These are phyloP conservation scores for Puntigrus tetrazona DNA, from an alignment of 2,113 vertebrate species.

Conservation along the genomic window DNA sequence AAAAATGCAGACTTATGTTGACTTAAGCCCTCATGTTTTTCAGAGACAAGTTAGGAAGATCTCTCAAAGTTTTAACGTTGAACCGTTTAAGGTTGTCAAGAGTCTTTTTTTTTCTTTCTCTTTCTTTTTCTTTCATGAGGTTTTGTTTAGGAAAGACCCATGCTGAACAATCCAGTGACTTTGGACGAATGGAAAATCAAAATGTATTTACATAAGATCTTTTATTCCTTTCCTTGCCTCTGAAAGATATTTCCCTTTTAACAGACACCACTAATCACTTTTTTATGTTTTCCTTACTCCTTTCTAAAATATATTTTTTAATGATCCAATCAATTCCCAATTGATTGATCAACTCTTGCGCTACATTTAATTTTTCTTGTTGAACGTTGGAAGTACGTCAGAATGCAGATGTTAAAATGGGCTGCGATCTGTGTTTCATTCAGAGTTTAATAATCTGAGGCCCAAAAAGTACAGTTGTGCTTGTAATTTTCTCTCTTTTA, in stretches of 20 bases:
- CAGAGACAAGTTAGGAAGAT: neutral
- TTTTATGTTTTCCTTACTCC: neutral
- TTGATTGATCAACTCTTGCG: neutral
- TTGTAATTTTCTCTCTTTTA: too few relatives aligned
- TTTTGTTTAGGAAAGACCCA: neutral
- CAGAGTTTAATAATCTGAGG: neutral
- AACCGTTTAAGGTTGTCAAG: neutral
- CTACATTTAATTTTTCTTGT: neutral
- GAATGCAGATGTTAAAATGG: neutral
- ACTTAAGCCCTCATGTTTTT: neutral
- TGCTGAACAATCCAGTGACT: neutral
- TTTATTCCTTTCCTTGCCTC: neutral
- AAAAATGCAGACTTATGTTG: conserved; percentile 12
- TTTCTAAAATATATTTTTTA: neutral
- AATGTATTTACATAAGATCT: neutral
- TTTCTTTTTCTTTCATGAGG: neutral
- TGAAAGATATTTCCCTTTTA: neutral
- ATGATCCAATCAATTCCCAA: neutral
- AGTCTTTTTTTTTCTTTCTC: too few relatives aligned
- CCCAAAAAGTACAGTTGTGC: neutral
- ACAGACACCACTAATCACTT: neutral
- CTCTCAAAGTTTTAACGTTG: neutral
- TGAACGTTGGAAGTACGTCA: neutral
- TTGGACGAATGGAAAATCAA: neutral
- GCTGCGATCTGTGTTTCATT: neutral